Conservation (phyloP, 2,888 invertebrate genomes). For the Drosophila ustulata region DNA sequence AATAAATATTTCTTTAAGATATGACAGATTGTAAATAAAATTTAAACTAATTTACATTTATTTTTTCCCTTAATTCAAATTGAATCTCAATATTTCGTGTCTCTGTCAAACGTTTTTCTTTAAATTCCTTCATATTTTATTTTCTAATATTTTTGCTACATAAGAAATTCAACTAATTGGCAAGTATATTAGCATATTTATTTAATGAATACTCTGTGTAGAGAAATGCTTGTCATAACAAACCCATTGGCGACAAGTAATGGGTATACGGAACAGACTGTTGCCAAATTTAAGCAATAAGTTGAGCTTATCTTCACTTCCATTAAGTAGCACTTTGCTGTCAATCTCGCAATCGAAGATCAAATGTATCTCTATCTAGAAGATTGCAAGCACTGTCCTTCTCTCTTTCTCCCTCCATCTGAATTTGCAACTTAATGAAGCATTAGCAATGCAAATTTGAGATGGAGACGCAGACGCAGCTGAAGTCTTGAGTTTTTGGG, state of each 20-base stretch:
- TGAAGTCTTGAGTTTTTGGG: constrained; percentile 2
- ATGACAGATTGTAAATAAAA: no score
- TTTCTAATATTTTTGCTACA: no score
- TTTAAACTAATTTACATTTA: no score
- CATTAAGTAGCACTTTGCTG: constrained; percentile 6
- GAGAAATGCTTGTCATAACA: neutral
- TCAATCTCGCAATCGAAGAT: constrained; percentile 8
- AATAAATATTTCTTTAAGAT: no score
- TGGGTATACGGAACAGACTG: neutral
- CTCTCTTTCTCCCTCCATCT: neutral
- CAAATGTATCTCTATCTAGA: constrained; percentile 11
- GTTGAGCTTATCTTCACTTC: neutral
- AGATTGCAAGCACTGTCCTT: constrained; percentile 2
- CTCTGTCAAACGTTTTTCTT: no score
- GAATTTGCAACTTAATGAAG: neutral
- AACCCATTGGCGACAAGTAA: neutral
- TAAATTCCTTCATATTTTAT: no score
- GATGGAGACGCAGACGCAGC: neutral
- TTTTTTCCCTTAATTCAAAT: no score
- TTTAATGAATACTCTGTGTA: no score
- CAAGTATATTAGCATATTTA: no score
- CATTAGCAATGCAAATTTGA: constrained; percentile 14
- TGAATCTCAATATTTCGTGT: no score
- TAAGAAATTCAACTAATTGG: no score
- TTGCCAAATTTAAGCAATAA: neutral